Evolutionary conservation across 2,797 vertebrate species (phyloP).

Genomic region (Scyliorhinus canicula): DNA sequence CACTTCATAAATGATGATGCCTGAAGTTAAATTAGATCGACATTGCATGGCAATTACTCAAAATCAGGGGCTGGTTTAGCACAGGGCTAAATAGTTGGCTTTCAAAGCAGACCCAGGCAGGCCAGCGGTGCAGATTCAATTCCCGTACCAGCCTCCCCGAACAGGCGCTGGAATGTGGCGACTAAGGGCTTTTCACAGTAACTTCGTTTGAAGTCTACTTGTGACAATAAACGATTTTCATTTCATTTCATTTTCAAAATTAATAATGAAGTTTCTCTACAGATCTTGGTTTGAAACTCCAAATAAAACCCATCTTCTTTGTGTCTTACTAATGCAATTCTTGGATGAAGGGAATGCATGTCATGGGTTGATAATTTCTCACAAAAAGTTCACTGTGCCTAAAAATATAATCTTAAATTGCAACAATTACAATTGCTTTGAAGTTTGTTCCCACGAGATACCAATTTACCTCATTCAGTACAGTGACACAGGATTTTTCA

Average conservation of each 20-base stretch:
- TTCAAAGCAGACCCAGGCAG: no score
- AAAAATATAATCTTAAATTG: neutral
- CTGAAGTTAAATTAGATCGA: neutral
- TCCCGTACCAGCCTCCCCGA: no score
- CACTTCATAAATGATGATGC: neutral
- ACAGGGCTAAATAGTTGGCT: no score
- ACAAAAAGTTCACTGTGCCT: neutral
- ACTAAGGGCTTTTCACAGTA: no score
- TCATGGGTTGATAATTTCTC: neutral
- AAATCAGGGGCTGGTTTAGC: no score
- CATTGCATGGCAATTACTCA: neutral
- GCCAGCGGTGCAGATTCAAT: no score
- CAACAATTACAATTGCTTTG: neutral
- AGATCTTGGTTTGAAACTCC: neutral
- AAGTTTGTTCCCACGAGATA: neutral
- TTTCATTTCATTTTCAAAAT: no score
- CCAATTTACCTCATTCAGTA: neutral
- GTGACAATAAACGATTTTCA: no score
- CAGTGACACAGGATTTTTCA: neutral
- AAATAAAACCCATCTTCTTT: neutral
- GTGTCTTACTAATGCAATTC: neutral
- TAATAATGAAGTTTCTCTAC: neutral
- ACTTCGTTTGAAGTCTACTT: no score
- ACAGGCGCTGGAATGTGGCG: no score
- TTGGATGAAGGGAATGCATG: neutral